Evolutionary conservation across 2,797 vertebrate species (phyloP).

Genomic region (Sebastes reedi): DNA sequence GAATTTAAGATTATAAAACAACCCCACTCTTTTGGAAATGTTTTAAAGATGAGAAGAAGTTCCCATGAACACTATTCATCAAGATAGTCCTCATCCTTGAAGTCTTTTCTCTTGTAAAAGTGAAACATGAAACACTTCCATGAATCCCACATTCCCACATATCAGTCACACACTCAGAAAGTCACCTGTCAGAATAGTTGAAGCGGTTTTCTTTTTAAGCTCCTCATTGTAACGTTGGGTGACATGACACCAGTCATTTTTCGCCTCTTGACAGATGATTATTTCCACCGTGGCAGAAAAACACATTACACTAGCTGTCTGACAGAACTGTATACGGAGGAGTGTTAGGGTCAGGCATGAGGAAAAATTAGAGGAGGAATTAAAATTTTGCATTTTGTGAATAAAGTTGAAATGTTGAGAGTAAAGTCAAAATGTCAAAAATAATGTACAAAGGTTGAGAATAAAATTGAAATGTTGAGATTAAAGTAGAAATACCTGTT

Average conservation of each 20-base stretch:
- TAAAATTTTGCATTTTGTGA: not conserved
- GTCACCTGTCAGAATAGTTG: not conserved
- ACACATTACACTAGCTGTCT: not conserved
- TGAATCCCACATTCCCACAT: not conserved
- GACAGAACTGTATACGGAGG: rapidly evolving
- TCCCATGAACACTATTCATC: not conserved
- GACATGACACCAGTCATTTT: not conserved
- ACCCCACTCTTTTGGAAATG: not conserved
- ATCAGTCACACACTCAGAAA: not conserved
- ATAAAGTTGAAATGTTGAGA: too few species aligned
- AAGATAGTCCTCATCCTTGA: not conserved
- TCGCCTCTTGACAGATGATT: not conserved
- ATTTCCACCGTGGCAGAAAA: not conserved
- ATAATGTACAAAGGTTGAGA: too few species aligned
- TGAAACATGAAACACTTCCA: not conserved
- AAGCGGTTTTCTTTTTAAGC: not conserved
- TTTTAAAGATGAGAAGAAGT: not conserved
- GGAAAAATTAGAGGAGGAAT: rapidly evolving
- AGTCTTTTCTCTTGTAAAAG: not conserved
- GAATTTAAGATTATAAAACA: not conserved
- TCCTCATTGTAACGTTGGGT: not conserved
- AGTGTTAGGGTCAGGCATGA: not conserved
- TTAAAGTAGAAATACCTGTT: too few species aligned
- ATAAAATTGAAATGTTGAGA: too few species aligned
- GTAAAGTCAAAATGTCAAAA: too few species aligned